Base-by-base conservation (phyloP, 2,888 invertebrate genomes). In the Eugnorisma glareosa region DNA sequence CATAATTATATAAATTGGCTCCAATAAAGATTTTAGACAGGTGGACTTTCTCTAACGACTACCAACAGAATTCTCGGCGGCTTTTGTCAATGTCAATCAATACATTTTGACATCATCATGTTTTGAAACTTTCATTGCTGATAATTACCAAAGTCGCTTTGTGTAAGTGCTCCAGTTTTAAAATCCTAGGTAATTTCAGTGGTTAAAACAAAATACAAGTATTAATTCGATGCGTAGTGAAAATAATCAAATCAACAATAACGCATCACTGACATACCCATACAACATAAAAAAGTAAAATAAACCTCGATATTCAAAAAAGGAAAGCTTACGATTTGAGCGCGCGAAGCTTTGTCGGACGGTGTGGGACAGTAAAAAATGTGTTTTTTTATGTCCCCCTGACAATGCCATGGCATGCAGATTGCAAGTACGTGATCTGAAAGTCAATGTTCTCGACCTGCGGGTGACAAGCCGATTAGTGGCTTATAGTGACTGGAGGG, bases 341-440 rank as follows among this genome's bases (percentile, higher is more conserved):
- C 73, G 61, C 71, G 67, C 68, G 71, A 84, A 83, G 82, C 84
- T 82, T 80, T 82, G 43, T 78, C 57, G 77, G 77, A 73, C 76
- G 81, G 81, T 77, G 82, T 82, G 75, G 82, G 74, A 73, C 82
- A 31, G 87, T 88, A 91, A 91, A 91, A 91, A 90, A 92, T 89
- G 87, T 88, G 85, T 92, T 91, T 93, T 92, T 90, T 93, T 90
- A 91, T 88, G 90, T 90, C 88, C 90, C 93, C 91, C 88, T 89
- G 88, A 90, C 92, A 92, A 87, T 87, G 89, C 88, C 87, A 88
- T 88, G 89, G 93, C 91, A 95, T 96, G 95, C 95, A 95, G 95
- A 96, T 96, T 94, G 94, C 93, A 92, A 92, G 89, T 92, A 96
- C 96, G 96, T 95, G 96, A 94, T 94, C 93, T 90, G 95, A 92